Evolutionary conservation across 2,113 vertebrate genomes (phyloP).

Genomic region (Junco hyemalis): DNA sequence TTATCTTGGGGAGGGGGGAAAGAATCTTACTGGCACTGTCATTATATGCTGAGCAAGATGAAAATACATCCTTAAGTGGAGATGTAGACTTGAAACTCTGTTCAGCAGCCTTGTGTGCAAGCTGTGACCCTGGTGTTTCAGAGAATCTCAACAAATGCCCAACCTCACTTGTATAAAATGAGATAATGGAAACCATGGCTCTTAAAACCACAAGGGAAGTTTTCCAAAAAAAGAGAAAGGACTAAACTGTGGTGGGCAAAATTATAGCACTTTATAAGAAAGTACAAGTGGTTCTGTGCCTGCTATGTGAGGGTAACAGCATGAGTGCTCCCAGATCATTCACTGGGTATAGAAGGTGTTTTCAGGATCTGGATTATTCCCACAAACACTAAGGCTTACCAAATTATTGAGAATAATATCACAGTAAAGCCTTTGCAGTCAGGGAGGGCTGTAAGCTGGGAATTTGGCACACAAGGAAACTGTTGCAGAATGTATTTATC

Average conservation of each 20-base stretch:
- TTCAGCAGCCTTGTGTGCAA: not conserved
- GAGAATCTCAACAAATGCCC: not conserved
- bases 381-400: not conserved
- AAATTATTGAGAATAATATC: not conserved
- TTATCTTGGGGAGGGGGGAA: not conserved
- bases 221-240: not conserved
- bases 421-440: not conserved
- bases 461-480: not conserved
- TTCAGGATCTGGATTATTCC: not conserved
- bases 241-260: not conserved
- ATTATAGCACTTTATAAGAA: not conserved
- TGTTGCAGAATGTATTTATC: not conserved
- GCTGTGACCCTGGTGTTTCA: not conserved
- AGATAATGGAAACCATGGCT: slow-evolving; percentile 29
- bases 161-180: not conserved
- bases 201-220: not conserved
- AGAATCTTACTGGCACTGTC: not conserved
- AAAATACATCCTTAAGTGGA: not conserved
- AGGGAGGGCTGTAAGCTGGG: not conserved
- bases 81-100: not conserved
- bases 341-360: not conserved
- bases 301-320: not conserved
- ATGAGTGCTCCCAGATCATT: not conserved
- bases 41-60: not conserved
- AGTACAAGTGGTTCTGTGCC: not conserved